Evolutionary conservation across 1,140 invertebrate species (phyloP), one percentile per base, ranked within the genome.

Genomic region (Drosophila hydei): DNA sequence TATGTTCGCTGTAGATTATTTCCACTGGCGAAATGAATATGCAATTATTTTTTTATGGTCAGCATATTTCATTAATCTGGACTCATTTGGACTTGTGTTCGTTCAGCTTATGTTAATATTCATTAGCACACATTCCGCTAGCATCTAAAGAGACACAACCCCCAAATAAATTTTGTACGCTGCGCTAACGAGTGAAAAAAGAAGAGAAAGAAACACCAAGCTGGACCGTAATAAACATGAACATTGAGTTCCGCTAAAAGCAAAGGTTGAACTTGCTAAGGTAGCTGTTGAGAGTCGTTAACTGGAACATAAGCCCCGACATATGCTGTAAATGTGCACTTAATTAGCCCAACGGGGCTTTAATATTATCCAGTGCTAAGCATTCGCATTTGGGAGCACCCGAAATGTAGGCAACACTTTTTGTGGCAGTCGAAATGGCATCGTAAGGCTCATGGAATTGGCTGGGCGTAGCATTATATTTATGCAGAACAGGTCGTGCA

Each of bases 181-280:
- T 30, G 18, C 45, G 6, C 16, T 58, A 52, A 67, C 52, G 18
- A 45, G 14, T 23, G 21, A 18, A 30, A 42, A 38, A 48, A 18
- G 25, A 47, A 36, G 5, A 23, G 25, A 40, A 30, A 27, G 27
- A 25, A 36, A 43, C 30, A 56, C 30, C 36, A 45, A 25, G 38
- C 25, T 71, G 69, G 50, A 75, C 72, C 67, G 67, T 76, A 72
- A 79, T 76, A 79, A 80, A 80, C 68, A 79, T 75, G 56, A 48
- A 56, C 75, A 79, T 79, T 60, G 60, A 56, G 60, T 36, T 38
- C 33, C 21, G 36, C 50, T 43, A 43, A 71, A 30, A 64, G 67
- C 59, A 72, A 68, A 63, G 65, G 70, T 55, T 65, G 42, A 52
- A 25, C 59, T 27, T 30, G 23, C 42, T 38, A 45, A 58, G 18